phyloP scores from a whole-genome alignment of 2,888 invertebrate genomes.

The Nezara viridula region DNA sequence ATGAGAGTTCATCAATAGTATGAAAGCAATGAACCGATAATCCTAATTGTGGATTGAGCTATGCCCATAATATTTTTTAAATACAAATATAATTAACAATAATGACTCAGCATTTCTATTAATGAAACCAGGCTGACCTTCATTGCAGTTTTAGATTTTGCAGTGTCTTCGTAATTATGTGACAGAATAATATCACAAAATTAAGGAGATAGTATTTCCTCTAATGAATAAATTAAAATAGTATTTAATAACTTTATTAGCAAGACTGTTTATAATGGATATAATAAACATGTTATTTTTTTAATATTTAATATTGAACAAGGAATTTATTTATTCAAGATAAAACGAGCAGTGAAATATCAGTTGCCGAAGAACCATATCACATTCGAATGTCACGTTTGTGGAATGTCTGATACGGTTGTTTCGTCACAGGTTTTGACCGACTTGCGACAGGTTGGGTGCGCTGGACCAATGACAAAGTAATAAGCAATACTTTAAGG shows the following conservation, averaged over 20 bases:
- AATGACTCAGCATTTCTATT: constrained; percentile 2
- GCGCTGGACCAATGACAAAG: neutral
- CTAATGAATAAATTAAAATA: too few relatives aligned
- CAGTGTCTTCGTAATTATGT: neutral
- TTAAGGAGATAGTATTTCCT: neutral
- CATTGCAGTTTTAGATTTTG: neutral
- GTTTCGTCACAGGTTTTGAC: neutral
- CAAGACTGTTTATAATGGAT: too few relatives aligned
- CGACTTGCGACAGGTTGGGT: neutral
- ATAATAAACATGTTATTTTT: neutral
- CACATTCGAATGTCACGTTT: neutral
- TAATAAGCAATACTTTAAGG: neutral
- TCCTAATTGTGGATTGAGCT: neutral
- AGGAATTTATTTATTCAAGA: neutral
- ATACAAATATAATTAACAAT: neutral
- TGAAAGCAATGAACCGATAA: neutral
- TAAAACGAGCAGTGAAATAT: neutral
- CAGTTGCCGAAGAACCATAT: neutral
- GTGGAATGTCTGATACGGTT: neutral
- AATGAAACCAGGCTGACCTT: neutral
- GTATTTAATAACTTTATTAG: too few relatives aligned
- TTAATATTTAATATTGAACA: neutral
- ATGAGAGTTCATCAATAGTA: too few relatives aligned
- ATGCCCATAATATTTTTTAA: neutral
- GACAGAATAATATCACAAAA: neutral